phyloP scores from a whole-genome alignment of 2,113 vertebrate genomes.

The Nesoenas mayeri region DNA sequence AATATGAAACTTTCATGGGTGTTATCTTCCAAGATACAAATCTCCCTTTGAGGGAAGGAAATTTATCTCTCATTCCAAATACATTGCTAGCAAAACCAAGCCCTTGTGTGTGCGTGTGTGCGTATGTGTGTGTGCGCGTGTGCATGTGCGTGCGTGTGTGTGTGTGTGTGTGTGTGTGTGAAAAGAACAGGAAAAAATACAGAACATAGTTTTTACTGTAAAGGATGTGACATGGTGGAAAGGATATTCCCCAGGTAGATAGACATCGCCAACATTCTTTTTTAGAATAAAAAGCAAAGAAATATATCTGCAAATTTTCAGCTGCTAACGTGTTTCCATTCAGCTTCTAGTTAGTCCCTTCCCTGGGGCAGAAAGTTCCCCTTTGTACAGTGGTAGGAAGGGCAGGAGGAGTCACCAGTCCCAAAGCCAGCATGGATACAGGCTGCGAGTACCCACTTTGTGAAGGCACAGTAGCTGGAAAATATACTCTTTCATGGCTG shows the following conservation, averaged over 20 bases:
- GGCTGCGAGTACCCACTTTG: not conserved
- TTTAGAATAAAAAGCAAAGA: not conserved
- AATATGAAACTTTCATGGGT: fast-evolving
- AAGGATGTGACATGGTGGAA: not conserved
- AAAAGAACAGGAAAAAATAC: not conserved
- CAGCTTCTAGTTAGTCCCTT: too few species aligned
- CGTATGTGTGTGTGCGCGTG: too few species aligned
- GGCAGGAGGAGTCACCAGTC: fast-evolving
- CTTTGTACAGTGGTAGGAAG: not conserved
- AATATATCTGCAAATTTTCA: not conserved
- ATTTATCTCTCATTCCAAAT: not conserved
- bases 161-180: too few species aligned
- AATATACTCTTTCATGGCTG: not conserved
- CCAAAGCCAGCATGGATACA: not conserved
- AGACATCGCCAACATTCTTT: not conserved
- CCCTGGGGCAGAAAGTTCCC: not conserved
- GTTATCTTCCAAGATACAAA: not conserved
- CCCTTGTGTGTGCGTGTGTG: not conserved
- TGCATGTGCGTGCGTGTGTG: too few species aligned
- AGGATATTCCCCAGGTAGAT: not conserved
- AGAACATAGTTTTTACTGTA: not conserved
- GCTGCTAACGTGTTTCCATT: not conserved
- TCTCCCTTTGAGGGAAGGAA: not conserved
- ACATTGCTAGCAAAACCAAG: not conserved
- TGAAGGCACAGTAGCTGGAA: not conserved